phyloP scores from a whole-genome alignment of 1,140 invertebrate genomes.

The Bombus breviceps region DNA sequence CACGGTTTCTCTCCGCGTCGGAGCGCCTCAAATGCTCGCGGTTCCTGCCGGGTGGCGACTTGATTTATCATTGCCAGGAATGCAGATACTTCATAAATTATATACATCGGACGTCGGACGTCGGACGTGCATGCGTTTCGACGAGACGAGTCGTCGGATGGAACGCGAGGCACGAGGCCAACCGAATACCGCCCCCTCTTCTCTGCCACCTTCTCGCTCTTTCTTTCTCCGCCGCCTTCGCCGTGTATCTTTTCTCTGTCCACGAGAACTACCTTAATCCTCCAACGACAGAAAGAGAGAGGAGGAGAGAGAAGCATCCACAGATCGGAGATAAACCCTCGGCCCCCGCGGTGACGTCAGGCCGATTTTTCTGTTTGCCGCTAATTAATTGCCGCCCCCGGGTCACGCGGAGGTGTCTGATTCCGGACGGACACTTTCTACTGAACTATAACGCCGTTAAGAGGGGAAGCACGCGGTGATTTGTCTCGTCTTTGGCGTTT shows the following conservation, averaged over 20 bases:
- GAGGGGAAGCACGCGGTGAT: not conserved
- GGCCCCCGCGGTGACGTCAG: not conserved
- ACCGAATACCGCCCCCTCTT: conserved; percentile 68
- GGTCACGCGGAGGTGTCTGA: not conserved
- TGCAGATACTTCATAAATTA: conserved; percentile 83
- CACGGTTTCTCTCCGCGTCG: conserved; percentile 4
- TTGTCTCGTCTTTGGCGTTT: not conserved
- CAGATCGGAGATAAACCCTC: conserved; percentile 32
- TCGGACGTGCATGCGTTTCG: conserved; percentile 73
- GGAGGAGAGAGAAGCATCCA: no score
- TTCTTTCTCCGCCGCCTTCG: conserved; percentile 19
- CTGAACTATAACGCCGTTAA: not conserved
- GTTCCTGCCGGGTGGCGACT: conserved; percentile 74
- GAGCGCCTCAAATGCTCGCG: conserved; percentile 58
- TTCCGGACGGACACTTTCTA: not conserved
- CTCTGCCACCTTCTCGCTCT: conserved; percentile 27
- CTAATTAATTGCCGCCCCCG: conserved; percentile 20
- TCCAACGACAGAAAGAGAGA: not conserved
- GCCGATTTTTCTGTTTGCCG: conserved; percentile 24
- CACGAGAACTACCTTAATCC: conserved; percentile 17
- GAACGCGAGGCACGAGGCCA: conserved; percentile 78
- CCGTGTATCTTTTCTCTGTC: conserved; percentile 27
- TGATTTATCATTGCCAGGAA: conserved; percentile 81
- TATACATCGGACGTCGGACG: conserved; percentile 76
- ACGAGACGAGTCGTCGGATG: conserved; percentile 72